phyloP scores from a whole-genome alignment of 2,888 invertebrate species.

The Eremobia ochroleuca region DNA sequence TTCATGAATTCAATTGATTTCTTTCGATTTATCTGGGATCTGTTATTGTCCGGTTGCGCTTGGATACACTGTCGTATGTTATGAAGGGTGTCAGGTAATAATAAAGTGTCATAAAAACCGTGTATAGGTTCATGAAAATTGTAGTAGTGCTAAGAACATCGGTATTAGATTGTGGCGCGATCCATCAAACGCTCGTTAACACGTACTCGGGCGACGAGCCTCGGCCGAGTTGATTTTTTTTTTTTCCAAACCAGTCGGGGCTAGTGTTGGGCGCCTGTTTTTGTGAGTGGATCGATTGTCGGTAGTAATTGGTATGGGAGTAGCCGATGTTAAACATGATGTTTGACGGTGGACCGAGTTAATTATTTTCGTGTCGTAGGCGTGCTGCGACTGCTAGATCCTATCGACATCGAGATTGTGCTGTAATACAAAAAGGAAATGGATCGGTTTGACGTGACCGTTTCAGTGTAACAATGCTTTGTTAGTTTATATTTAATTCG shows the following conservation, averaged over 20 bases:
- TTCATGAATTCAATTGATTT: slow-evolving; percentile 89
- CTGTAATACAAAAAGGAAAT: slow-evolving; percentile 82
- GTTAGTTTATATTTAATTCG: slow-evolving; percentile 75
- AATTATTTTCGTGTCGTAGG: slow-evolving; percentile 90
- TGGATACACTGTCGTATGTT: slow-evolving; percentile 65
- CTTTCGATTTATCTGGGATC: slow-evolving; percentile 82
- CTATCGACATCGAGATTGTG: slow-evolving; percentile 83
- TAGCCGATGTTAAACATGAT: slow-evolving; percentile 89
- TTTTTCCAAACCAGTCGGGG: slow-evolving; percentile 77
- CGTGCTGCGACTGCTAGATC: slow-evolving; percentile 83
- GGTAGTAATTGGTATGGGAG: slow-evolving; percentile 90
- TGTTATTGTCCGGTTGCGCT: slow-evolving; percentile 73
- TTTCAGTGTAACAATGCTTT: slow-evolving; percentile 75
- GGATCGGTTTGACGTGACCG: slow-evolving; percentile 79
- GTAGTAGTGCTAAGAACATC: slow-evolving; percentile 76
- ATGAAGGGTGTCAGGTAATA: slow-evolving; percentile 74
- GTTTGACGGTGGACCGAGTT: slow-evolving; percentile 87
- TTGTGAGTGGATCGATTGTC: slow-evolving; percentile 85
- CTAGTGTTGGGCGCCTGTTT: slow-evolving; percentile 85
- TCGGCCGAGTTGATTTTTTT: slow-evolving; percentile 73
- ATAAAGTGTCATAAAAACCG: slow-evolving; percentile 78
- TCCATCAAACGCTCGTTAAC: slow-evolving; percentile 90
- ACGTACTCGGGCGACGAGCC: slow-evolving; percentile 77
- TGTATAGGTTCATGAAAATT: slow-evolving; percentile 78
- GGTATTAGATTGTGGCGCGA: slow-evolving; percentile 83